Percentiles rank a stretch among this genome's conserved stretches.
Evolutionary conservation across 2,888 invertebrate genomes (phyloP).

Genomic region (Hypolimnas misippus): DNA sequence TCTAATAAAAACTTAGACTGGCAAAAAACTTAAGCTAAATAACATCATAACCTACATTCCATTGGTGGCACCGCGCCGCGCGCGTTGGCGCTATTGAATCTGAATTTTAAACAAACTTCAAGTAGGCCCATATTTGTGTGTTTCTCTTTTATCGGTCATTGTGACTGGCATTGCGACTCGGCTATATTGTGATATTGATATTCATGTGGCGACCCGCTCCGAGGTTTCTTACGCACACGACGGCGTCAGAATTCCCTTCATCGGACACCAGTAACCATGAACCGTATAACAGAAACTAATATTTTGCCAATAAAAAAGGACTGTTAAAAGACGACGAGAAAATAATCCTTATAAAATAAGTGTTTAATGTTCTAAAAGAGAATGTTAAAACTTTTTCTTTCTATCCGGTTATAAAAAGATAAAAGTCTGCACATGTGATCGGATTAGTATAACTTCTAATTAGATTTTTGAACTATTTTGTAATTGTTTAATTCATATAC

Average conservation of each 20-base stretch:
- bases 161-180: conserved; percentile 65
- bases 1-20: conserved; percentile 73
- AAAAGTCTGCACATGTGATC: no score
- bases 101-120: conserved; percentile 76
- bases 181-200: conserved; percentile 79
- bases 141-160: conserved; percentile 79
- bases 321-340: neutral
- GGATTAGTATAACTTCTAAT: no score
- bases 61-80: conserved; percentile 65
- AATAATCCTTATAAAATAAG: neutral
- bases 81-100: conserved; percentile 64
- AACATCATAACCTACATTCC: conserved; percentile 83
- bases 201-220: conserved; percentile 71
- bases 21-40: conserved; percentile 78
- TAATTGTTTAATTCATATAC: no score
- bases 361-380: neutral
- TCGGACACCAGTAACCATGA: conserved; percentile 65
- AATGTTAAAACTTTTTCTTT: no score
- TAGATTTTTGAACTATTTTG: no score
- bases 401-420: no score
- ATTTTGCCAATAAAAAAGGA: conserved; percentile 26
- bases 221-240: conserved; percentile 69
- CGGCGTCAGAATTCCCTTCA: conserved; percentile 61
- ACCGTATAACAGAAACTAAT: conserved; percentile 45
- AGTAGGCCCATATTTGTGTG: conserved; percentile 78